Evolutionary conservation across 2,797 vertebrate species (phyloP).

Genomic region (Echeneis naucrates): DNA sequence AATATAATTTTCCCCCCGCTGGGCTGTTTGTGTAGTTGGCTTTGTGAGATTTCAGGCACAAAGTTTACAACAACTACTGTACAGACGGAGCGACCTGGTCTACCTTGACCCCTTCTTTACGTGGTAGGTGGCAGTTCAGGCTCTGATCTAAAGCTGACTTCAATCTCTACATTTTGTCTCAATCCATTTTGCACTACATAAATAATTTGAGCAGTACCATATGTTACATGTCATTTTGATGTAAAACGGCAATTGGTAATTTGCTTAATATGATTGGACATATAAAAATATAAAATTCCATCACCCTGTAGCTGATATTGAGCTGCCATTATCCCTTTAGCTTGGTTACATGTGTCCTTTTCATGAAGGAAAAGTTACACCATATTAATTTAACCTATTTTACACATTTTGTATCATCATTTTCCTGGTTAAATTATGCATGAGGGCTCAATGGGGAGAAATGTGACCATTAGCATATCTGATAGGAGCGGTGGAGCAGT

Average conservation of each 20-base stretch:
- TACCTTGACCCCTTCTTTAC: not conserved
- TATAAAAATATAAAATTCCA: constrained; percentile 45
- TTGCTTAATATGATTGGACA: not conserved
- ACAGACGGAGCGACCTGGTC: not conserved
- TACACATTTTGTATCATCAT: constrained; percentile 81
- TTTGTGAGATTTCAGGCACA: not conserved
- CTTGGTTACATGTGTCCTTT: constrained; percentile 69
- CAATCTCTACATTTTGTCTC: not conserved
- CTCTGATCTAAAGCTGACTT: not conserved
- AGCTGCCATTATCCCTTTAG: constrained; percentile 49
- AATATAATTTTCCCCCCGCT: not conserved
- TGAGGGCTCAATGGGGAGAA: constrained; percentile 83
- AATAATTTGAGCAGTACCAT: not conserved
- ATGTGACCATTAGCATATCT: constrained; percentile 87
- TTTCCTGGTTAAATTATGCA: constrained; percentile 85
- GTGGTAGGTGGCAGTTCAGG: not conserved
- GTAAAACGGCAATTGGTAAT: not conserved
- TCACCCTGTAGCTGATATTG: constrained; percentile 24
- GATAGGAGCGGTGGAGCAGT: constrained; percentile 75
- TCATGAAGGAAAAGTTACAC: constrained; percentile 73
- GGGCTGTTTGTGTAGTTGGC: not conserved
- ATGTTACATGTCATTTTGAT: not conserved
- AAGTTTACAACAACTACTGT: not conserved
- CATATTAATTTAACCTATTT: constrained; percentile 79
- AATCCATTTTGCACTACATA: not conserved